Conservation (phyloP, 2,113 vertebrate genomes). For the Asarcornis scutulata region DNA sequence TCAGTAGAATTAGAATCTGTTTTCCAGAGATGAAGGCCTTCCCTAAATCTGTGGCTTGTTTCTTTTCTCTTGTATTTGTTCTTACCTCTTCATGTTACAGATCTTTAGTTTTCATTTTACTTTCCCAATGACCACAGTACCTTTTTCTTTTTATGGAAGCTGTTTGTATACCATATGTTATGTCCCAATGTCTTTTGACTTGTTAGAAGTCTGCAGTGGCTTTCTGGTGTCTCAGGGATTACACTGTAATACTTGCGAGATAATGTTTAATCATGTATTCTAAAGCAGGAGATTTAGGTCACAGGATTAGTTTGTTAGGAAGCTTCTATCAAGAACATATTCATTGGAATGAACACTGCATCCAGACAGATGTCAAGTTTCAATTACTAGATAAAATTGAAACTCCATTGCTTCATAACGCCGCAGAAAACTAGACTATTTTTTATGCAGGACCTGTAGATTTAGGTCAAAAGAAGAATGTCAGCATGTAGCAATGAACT, state of each 20-base stretch:
- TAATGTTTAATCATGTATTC: conserved; percentile 63
- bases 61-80: neutral
- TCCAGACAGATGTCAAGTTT: conserved; percentile 9
- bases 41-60: neutral
- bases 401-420: neutral
- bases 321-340: conserved; percentile 51
- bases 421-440: neutral
- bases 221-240: conserved; percentile 45
- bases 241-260: neutral
- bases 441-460: neutral
- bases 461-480: neutral
- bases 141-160: neutral
- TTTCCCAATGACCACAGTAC: neutral
- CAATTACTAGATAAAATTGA: neutral
- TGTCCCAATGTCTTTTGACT: neutral
- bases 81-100: neutral
- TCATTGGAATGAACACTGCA: neutral
- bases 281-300: conserved; percentile 60
- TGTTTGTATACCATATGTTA: neutral
- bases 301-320: conserved; percentile 63
- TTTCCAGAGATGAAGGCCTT: neutral
- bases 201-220: neutral
- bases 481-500: neutral
- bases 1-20: neutral
- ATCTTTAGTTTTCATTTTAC: neutral